Conservation (phyloP, 2,797 vertebrate species). For the Pseudochirops corinnae region DNA sequence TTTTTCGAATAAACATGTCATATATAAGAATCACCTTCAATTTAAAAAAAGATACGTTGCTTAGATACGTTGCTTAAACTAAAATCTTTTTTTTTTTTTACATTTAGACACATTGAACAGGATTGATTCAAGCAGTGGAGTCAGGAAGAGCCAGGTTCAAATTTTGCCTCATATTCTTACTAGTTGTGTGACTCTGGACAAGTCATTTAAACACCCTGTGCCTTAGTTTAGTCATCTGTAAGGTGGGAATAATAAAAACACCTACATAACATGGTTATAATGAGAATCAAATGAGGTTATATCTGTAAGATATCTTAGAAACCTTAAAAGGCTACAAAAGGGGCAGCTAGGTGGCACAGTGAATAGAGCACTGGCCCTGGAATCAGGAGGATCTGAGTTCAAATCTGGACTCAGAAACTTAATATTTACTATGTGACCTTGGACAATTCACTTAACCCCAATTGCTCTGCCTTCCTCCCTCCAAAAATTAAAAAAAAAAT, state of each 20-base stretch:
- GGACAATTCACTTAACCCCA: too few species aligned
- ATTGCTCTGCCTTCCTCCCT: too few species aligned
- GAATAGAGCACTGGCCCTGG: too few species aligned
- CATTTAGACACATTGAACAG: not conserved
- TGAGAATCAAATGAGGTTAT: not conserved
- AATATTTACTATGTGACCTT: too few species aligned
- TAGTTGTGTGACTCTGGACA: not conserved
- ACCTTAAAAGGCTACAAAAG: not conserved
- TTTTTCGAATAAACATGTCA: not conserved
- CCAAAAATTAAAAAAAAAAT: too few species aligned
- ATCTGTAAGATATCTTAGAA: not conserved
- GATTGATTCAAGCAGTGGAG: not conserved
- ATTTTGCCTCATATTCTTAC: not conserved
- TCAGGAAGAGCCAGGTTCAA: not conserved
- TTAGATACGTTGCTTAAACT: not conserved
- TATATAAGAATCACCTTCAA: not conserved
- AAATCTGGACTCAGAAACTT: too few species aligned
- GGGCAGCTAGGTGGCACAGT: too few species aligned
- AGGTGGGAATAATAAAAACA: not conserved
- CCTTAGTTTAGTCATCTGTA: not conserved
- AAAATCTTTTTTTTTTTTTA: not conserved
- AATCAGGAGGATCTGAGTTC: too few species aligned
- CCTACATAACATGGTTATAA: not conserved
- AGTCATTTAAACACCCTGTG: not conserved
- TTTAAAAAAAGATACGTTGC: not conserved